Conservation (phyloP, 2,113 vertebrate genomes). For the Argyrosomus japonicus region DNA sequence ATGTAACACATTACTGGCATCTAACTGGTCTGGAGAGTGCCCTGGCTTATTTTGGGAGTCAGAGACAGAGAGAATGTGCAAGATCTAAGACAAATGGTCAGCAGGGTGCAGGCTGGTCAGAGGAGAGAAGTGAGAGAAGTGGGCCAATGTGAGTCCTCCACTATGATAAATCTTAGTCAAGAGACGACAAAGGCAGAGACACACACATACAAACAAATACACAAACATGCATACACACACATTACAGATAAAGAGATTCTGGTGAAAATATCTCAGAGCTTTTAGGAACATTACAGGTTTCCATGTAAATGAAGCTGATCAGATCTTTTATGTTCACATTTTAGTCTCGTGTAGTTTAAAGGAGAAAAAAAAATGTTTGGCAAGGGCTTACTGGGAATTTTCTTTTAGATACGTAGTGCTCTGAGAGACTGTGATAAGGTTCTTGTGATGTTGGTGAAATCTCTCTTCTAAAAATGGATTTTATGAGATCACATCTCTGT, state of each 20-base stretch:
- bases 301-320: neutral
- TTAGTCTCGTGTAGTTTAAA: neutral
- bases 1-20: neutral
- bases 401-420: neutral
- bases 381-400: neutral
- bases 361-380: neutral
- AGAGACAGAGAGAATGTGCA: constrained; percentile 24
- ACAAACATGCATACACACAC: neutral
- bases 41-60: constrained; percentile 23
- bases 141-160: constrained; percentile 27
- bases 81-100: constrained; percentile 41
- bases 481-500: constrained; percentile 7
- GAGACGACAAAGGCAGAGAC: constrained; percentile 13
- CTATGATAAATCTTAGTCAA: constrained; percentile 17
- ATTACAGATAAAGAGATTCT: constrained; percentile 12
- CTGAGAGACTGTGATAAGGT: neutral
- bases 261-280: neutral
- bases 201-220: neutral
- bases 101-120: constrained; percentile 19
- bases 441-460: constrained; percentile 26
- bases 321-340: neutral
- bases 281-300: neutral
- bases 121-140: constrained; percentile 40
- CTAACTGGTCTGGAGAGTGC: constrained; percentile 9
- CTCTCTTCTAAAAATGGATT: constrained; percentile 32